phyloP scores from a whole-genome alignment of 2,113 vertebrate species.

The Xyliphius kryptos region DNA sequence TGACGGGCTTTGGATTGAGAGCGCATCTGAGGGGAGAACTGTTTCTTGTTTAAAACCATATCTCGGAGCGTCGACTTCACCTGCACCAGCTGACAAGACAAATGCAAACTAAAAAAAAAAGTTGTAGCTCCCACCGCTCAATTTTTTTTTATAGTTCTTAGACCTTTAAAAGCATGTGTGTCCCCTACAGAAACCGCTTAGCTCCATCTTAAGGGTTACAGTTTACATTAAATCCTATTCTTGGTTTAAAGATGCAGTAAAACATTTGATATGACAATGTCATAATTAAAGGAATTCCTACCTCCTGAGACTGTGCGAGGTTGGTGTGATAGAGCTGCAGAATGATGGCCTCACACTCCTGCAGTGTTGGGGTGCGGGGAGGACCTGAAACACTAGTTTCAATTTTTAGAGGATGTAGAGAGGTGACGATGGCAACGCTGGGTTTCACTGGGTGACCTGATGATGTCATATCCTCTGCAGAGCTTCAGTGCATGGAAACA shows the following conservation, averaged over 20 bases:
- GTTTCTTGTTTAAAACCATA: conserved; percentile 39
- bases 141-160: too few relatives aligned
- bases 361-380: conserved; percentile 47
- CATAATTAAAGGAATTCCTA: conserved; percentile 29
- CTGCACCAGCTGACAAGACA: conserved; percentile 48
- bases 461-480: not conserved
- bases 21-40: conserved; percentile 31
- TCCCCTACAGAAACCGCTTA: too few relatives aligned
- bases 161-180: too few relatives aligned
- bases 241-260: too few relatives aligned
- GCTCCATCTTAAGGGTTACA: too few relatives aligned
- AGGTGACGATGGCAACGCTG: conserved; percentile 18
- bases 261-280: not conserved
- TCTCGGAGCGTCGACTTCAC: conserved; percentile 54
- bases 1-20: conserved; percentile 33
- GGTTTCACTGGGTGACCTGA: not conserved
- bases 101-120: conserved; percentile 7
- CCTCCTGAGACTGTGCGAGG: conserved; percentile 61
- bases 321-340: conserved; percentile 59
- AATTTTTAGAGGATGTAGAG: conserved; percentile 31
- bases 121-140: too few relatives aligned
- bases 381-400: conserved; percentile 33
- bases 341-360: conserved; percentile 59
- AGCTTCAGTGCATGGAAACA: conserved; percentile 6
- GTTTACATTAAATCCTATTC: too few relatives aligned